These are phyloP conservation scores for Lynx canadensis DNA, from an alignment of 2,113 vertebrate species.

Conservation along the genomic window DNA sequence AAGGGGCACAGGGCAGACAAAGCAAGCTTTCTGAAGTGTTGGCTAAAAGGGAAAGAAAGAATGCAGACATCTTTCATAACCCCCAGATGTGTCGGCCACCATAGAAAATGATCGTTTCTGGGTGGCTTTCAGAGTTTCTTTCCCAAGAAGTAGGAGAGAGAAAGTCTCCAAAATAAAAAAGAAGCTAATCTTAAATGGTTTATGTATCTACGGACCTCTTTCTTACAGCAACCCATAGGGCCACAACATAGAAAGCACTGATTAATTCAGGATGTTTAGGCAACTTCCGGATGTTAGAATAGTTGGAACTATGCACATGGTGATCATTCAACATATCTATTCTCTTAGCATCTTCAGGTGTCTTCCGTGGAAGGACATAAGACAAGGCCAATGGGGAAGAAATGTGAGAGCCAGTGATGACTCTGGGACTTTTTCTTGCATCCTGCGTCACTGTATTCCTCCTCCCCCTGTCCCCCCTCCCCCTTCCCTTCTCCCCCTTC, in stretches of 20 bases:
- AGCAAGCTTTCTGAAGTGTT: not conserved
- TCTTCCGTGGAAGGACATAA: not conserved
- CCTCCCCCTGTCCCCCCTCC: not conserved
- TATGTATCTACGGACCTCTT: not conserved
- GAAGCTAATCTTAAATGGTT: slow-evolving; percentile 10
- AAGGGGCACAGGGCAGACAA: not conserved
- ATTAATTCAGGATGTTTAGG: not conserved
- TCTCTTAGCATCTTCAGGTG: not conserved
- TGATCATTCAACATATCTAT: not conserved
- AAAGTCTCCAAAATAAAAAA: not conserved
- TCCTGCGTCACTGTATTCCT: not conserved
- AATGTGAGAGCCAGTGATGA: too few relatives aligned
- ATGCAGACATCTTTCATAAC: not conserved
- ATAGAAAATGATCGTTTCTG: not conserved
- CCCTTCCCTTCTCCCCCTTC: not conserved
- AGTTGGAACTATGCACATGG: not conserved
- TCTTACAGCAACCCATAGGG: not conserved
- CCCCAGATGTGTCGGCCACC: not conserved
- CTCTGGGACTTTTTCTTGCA: not conserved
- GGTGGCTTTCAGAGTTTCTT: not conserved
- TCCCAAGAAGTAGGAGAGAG: slow-evolving; percentile 14
- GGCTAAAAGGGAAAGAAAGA: not conserved
- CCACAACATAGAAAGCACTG: not conserved
- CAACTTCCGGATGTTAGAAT: not conserved
- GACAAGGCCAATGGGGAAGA: not conserved